These are phyloP conservation scores for Araneus ventricosus DNA, from an alignment of 1,140 invertebrate genomes.

Conservation along the genomic window DNA sequence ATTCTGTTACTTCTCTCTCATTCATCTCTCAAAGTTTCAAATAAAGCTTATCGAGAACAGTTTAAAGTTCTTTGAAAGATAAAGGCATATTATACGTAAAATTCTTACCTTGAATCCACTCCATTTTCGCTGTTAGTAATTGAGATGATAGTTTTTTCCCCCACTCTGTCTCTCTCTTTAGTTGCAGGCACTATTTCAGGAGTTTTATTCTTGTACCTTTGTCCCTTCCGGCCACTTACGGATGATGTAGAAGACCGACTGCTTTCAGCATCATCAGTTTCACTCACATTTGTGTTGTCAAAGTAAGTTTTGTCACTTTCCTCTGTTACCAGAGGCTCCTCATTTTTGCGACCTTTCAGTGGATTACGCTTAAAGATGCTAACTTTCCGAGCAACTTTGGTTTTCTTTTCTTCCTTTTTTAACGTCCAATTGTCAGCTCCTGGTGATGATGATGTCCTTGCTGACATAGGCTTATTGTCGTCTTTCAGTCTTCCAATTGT, in stretches of 20 bases:
- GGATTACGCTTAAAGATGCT: constrained; percentile 69
- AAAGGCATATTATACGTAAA: background rate
- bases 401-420: constrained; percentile 61
- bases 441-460: constrained; percentile 10
- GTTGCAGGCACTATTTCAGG: constrained; percentile 68
- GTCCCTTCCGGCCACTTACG: constrained; percentile 35
- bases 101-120: background rate
- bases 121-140: constrained; percentile 36
- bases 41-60: too few relatives aligned
- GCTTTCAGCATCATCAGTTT: constrained; percentile 44
- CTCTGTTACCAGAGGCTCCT: constrained; percentile 58
- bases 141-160: constrained; percentile 60
- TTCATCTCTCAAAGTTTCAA: too few relatives aligned
- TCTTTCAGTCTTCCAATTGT: constrained; percentile 68
- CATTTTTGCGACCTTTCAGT: constrained; percentile 63
- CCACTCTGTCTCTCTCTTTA: constrained; percentile 21
- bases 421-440: constrained; percentile 70
- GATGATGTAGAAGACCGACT: constrained; percentile 51
- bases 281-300: constrained; percentile 36
- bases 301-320: constrained; percentile 56
- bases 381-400: constrained; percentile 49
- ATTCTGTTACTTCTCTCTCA: too few relatives aligned
- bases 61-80: too few relatives aligned
- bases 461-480: constrained; percentile 24
- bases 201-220: constrained; percentile 34